Evolutionary conservation across 2,888 invertebrate species (phyloP).

Genomic region (Acrobasis consociella): DNA sequence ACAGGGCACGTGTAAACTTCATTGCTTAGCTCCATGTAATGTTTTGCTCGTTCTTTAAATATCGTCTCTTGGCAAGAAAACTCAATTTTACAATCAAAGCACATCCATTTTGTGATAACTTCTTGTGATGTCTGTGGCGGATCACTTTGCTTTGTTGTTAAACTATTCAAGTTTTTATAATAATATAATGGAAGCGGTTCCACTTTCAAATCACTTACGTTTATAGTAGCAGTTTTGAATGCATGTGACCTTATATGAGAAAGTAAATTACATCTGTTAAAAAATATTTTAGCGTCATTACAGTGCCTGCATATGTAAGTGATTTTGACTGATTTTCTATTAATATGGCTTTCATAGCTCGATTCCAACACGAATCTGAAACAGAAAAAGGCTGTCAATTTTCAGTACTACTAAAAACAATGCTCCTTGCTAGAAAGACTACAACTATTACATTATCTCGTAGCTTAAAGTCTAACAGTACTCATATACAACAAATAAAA

Average conservation of each 20-base stretch:
- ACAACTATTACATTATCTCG: no score
- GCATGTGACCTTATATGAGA: constrained; percentile 75
- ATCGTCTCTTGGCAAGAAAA: constrained; percentile 39
- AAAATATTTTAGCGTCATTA: constrained; percentile 58
- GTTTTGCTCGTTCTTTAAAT: constrained; percentile 57
- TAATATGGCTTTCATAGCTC: constrained; percentile 63
- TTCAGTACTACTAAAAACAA: no score
- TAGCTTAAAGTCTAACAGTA: no score
- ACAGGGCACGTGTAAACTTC: constrained; percentile 62
- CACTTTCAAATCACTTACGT: constrained; percentile 65
- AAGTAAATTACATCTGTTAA: constrained; percentile 73
- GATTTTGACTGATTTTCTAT: constrained; percentile 71
- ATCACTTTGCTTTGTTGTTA: neutral
- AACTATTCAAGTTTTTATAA: constrained; percentile 37
- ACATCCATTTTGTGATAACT: constrained; percentile 29
- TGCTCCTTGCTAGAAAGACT: no score
- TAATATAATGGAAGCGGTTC: constrained; percentile 62
- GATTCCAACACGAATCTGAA: constrained; percentile 70
- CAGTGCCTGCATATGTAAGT: constrained; percentile 66
- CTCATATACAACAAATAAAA: no score
- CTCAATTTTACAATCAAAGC: constrained; percentile 59
- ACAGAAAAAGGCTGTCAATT: constrained; percentile 33
- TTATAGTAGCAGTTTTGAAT: constrained; percentile 73
- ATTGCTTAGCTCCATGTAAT: constrained; percentile 63
- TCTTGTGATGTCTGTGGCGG: neutral